Evolutionary conservation across 2,797 vertebrate genomes (phyloP).

Genomic region (Limosa lapponica): DNA sequence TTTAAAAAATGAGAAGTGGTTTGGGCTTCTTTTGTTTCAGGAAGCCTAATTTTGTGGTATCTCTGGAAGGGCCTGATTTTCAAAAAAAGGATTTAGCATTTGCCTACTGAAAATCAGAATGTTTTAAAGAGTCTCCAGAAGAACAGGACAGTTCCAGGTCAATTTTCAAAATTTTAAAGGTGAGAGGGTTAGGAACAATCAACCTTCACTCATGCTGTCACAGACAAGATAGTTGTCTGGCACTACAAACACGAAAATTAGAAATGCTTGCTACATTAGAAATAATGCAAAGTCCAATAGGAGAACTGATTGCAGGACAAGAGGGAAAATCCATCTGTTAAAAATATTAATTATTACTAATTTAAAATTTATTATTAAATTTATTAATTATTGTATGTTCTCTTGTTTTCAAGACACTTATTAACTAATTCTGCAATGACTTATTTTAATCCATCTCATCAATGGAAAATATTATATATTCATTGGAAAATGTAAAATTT

Average conservation of each 20-base stretch:
- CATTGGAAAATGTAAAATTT: background rate
- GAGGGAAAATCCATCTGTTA: background rate
- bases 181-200: background rate
- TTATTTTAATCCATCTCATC: background rate
- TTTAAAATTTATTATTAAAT: background rate
- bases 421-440: background rate
- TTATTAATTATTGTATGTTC: background rate
- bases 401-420: background rate
- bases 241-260: background rate
- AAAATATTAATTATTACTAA: background rate
- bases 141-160: background rate
- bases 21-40: background rate
- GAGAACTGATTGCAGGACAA: background rate
- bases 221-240: background rate
- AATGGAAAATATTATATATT: background rate
- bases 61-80: background rate
- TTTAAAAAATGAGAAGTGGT: background rate
- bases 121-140: background rate
- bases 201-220: background rate
- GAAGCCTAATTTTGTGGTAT: background rate
- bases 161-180: background rate
- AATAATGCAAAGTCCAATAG: background rate
- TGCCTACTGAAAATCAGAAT: background rate
- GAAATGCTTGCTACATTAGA: background rate
- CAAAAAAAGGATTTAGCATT: background rate